These are phyloP conservation scores for Hippopotamyrus pictus DNA, from an alignment of 2,797 vertebrate genomes.

Conservation along the genomic window DNA sequence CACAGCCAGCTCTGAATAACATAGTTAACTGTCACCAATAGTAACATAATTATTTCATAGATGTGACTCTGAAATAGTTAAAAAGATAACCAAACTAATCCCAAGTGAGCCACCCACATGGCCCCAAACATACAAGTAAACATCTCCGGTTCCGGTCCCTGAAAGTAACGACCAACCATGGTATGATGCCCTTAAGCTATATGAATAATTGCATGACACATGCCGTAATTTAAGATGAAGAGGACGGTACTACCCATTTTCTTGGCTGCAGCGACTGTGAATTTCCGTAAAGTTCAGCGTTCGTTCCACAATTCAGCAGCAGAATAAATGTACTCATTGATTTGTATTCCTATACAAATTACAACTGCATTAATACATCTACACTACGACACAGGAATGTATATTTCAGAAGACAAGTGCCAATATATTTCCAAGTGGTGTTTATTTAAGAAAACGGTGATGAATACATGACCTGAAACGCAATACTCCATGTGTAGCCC, in stretches of 20 bases:
- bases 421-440: conserved; percentile 46
- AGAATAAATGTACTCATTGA: background rate
- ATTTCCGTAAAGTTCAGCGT: background rate
- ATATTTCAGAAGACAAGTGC: background rate
- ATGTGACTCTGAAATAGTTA: background rate
- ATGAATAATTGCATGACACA: background rate
- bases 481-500: conserved; percentile 60
- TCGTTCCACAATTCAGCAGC: background rate
- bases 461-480: conserved; percentile 69
- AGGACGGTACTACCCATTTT: background rate
- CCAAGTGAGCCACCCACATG: background rate
- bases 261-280: background rate
- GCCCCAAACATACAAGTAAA: background rate
- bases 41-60: background rate
- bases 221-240: background rate
- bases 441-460: conserved; percentile 72
- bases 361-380: background rate
- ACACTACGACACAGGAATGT: background rate
- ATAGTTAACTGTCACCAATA: background rate
- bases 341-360: background rate
- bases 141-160: background rate
- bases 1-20: background rate
- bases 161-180: background rate
- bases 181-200: background rate
- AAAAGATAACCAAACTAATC: background rate